These are phyloP conservation scores for Alviniconcha strummeri DNA, from an alignment of 2,888 invertebrate species.

Conservation along the genomic window DNA sequence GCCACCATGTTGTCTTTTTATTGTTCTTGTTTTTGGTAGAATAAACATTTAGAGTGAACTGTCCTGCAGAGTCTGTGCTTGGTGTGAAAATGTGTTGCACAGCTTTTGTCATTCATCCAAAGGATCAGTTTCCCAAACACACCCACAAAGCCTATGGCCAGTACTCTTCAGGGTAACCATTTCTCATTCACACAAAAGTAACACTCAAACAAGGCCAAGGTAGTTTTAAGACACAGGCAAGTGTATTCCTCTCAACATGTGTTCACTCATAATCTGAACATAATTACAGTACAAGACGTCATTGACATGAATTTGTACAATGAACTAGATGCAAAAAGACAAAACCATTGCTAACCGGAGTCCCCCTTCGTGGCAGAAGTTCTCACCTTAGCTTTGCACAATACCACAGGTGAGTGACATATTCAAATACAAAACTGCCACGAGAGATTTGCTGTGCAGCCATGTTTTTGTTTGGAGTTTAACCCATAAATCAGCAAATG, in stretches of 20 bases:
- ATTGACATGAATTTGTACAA: constrained; percentile 29
- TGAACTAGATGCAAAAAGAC: constrained; percentile 24
- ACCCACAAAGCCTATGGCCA: too few species aligned
- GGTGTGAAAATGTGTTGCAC: too few species aligned
- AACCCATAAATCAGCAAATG: too few species aligned
- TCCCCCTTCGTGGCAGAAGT: constrained; percentile 12
- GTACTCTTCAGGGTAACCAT: not conserved
- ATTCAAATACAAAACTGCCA: too few species aligned
- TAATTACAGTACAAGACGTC: constrained; percentile 29
- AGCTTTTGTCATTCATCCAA: too few species aligned
- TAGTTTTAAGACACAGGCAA: constrained; percentile 26
- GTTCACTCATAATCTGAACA: constrained; percentile 29
- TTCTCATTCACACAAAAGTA: constrained; percentile 17
- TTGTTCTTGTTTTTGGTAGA: too few species aligned
- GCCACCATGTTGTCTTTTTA: constrained; percentile 7
- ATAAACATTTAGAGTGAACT: too few species aligned
- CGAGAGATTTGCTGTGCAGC: too few species aligned
- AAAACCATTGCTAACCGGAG: constrained; percentile 14
- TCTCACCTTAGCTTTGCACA: not conserved
- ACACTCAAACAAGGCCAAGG: not conserved
- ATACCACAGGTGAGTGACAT: not conserved
- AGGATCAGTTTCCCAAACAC: too few species aligned
- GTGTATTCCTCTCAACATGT: constrained; percentile 34
- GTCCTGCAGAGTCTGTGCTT: too few species aligned
- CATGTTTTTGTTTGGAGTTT: too few species aligned